phyloP scores from a whole-genome alignment of 2,888 invertebrate genomes.

The Perizoma affinitatum region DNA sequence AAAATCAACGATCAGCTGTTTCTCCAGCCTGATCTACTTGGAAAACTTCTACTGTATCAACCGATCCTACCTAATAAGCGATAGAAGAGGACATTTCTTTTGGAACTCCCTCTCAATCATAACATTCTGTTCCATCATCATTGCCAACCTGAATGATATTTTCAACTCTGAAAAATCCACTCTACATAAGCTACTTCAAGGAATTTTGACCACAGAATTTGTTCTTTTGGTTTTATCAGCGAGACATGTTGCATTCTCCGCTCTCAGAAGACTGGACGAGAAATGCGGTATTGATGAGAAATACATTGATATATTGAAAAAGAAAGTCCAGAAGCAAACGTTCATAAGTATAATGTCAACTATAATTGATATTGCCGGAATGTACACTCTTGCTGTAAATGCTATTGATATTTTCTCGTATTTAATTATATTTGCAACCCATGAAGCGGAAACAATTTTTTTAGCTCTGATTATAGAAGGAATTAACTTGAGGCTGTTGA shows the following conservation, averaged over 20 bases:
- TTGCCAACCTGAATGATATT: constrained; percentile 41
- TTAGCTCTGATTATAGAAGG: constrained; percentile 54
- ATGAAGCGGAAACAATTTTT: constrained; percentile 61
- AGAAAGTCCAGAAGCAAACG: constrained; percentile 31
- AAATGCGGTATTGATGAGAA: constrained; percentile 49
- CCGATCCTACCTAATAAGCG: constrained; percentile 51
- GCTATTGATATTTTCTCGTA: constrained; percentile 40
- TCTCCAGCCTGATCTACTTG: constrained; percentile 48
- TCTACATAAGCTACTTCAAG: constrained; percentile 40
- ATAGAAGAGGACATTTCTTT: constrained; percentile 36
- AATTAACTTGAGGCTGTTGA: constrained; percentile 55
- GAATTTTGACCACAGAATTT: constrained; percentile 43
- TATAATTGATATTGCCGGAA: constrained; percentile 49
- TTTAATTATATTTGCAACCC: constrained; percentile 52
- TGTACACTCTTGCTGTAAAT: constrained; percentile 37
- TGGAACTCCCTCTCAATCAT: constrained; percentile 46
- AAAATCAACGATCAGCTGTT: constrained; percentile 36
- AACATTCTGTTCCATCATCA: constrained; percentile 29
- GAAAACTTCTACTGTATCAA: constrained; percentile 60
- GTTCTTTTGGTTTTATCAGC: constrained; percentile 41
- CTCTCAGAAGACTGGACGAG: constrained; percentile 52
- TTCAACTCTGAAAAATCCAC: constrained; percentile 28
- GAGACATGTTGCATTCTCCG: constrained; percentile 41
- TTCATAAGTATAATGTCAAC: constrained; percentile 40
- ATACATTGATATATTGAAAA: constrained; percentile 37